Percentiles rank a stretch among this genome's conserved stretches.
Conservation (phyloP, 1,140 invertebrate genomes). For the Halictus rubicundus region DNA sequence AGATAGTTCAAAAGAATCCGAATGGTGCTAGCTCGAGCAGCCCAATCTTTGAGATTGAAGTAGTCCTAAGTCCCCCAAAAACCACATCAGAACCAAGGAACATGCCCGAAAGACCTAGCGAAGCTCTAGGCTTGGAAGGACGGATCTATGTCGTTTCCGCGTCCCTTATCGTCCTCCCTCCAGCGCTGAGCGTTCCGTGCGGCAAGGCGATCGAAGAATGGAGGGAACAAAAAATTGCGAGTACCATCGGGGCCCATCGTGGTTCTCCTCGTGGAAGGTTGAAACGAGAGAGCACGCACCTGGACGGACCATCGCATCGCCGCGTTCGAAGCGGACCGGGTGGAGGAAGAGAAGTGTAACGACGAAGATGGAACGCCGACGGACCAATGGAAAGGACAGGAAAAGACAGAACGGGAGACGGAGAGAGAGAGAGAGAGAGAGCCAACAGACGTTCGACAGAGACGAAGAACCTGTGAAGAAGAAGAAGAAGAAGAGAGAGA, state of each 20-base stretch:
- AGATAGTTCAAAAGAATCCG: too few relatives aligned
- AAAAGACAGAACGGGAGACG: not conserved
- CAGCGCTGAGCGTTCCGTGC: constrained; percentile 15
- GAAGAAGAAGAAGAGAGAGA: not conserved
- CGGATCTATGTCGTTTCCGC: not conserved
- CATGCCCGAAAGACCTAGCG: too few relatives aligned
- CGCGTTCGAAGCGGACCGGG: constrained; percentile 42
- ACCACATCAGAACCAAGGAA: too few relatives aligned
- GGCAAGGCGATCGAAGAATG: constrained; percentile 40
- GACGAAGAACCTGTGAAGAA: not conserved
- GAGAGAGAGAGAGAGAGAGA: not conserved
- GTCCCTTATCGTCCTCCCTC: not conserved
- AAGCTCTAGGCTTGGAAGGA: too few relatives aligned
- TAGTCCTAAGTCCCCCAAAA: too few relatives aligned
- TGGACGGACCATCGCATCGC: constrained; percentile 52
- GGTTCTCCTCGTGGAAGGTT: constrained; percentile 35
- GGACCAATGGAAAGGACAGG: not conserved
- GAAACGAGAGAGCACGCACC: constrained; percentile 52
- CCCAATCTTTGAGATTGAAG: too few relatives aligned
- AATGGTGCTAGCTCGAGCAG: too few relatives aligned
- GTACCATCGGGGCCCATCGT: constrained; percentile 42
- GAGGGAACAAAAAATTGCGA: constrained; percentile 45
- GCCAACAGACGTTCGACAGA: not conserved
- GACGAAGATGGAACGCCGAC: constrained; percentile 15
- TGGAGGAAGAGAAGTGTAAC: constrained; percentile 33